Percentiles rank a stretch among this genome's conserved stretches.
Conservation (phyloP, 2,888 invertebrate species). For the Drosophila paramelanica region DNA sequence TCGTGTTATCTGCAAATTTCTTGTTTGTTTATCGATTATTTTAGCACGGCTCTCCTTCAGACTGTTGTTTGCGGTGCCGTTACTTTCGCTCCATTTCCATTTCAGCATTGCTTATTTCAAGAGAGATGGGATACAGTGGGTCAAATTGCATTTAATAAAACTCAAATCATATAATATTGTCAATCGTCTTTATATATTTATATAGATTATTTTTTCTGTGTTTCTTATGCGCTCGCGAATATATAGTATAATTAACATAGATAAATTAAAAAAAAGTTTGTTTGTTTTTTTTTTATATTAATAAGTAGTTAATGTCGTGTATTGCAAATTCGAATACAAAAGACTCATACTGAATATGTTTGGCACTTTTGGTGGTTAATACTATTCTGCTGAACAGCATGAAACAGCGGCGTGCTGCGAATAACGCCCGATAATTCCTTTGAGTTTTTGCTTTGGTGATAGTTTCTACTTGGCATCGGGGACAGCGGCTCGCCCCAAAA, state of each 20-base stretch:
- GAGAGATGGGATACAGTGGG: neutral
- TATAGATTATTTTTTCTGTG: slow-evolving; percentile 28
- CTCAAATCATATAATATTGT: slow-evolving; percentile 7
- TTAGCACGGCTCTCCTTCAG: neutral
- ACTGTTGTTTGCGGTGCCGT: too few species aligned
- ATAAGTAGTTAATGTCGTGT: slow-evolving; percentile 57
- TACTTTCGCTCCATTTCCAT: too few species aligned
- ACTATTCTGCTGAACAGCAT: slow-evolving; percentile 81
- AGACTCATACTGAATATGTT: slow-evolving; percentile 82
- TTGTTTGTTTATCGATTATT: neutral
- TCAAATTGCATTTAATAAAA: neutral
- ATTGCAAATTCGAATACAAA: slow-evolving; percentile 61
- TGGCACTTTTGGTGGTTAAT: slow-evolving; percentile 83
- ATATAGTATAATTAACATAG: slow-evolving; percentile 15
- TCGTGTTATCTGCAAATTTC: neutral
- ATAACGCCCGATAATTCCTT: slow-evolving; percentile 82
- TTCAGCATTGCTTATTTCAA: too few species aligned
- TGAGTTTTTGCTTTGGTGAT: slow-evolving; percentile 83
- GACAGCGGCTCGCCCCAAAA: slow-evolving; percentile 85
- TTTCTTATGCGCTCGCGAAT: slow-evolving; percentile 36
- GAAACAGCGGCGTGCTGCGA: slow-evolving; percentile 83
- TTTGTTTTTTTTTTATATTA: slow-evolving; percentile 27
- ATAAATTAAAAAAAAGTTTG: slow-evolving; percentile 55
- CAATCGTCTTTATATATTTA: slow-evolving; percentile 19
- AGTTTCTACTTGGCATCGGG: slow-evolving; percentile 84